Base-by-base conservation (phyloP, 2,113 vertebrate genomes). In the Peromyscus californicus region DNA sequence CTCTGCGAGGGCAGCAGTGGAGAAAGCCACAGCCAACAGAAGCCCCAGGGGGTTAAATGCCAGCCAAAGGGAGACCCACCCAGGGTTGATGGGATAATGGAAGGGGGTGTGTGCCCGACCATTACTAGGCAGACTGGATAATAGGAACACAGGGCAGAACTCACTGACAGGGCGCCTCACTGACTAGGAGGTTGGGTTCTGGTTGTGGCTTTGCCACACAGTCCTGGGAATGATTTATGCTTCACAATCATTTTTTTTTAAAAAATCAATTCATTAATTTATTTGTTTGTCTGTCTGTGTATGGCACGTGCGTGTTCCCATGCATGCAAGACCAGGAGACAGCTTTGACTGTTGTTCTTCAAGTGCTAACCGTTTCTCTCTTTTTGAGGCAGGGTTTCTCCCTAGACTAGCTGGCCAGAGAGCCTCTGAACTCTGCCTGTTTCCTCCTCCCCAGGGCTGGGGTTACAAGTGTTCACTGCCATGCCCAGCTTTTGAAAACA, bases 21-120 rank as follows among this genome's bases (percentile, higher is more conserved):
- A 96, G 92, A 93, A 51, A 95, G 83, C 51, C 86, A 90, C 33
- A 94, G 74, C 7, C 45, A 96, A 96, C 97, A 91, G 91, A 96
- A 95, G 79, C 91, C 92, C 74, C 0, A 7, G 91, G 94, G 86
- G 96, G 97, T 93, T 97, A 97, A 97, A 96, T 96, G 94, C 89
- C 59, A 93, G 89, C 92, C 72, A 39, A 75, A 48, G 69, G 65
- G 79, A 93, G 59, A 85, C 86, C 93, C 69, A 72, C 86, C 63
- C 36, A 89, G 89, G 82, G 79, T 69, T 85, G 91, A 88, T 93
- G 95, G 69, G 93, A 91, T 94, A 97, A 96, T 96, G 94, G 86
- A 72, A 89, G 42, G 17, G 61, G 82, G 78, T 76, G 24, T 42
- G 78, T 75, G 67, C 5, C 1, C 84, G 94, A 36, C 79, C 63